phyloP scores from a whole-genome alignment of 2,888 invertebrate genomes.

The Oligia fasciuncula region DNA sequence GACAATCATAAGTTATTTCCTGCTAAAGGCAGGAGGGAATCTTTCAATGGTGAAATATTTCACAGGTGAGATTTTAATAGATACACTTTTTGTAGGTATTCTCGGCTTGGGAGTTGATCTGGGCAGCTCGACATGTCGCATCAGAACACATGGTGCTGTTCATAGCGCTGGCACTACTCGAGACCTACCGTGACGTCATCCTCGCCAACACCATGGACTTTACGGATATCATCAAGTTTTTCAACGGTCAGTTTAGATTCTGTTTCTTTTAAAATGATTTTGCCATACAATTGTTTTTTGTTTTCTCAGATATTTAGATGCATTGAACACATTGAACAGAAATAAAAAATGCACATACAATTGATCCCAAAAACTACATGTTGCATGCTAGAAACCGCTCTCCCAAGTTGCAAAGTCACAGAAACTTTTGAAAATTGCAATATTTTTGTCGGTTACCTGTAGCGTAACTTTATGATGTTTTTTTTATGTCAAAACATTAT shows the following conservation, averaged over 20 bases:
- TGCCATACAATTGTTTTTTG: background rate
- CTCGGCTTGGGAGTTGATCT: conserved; percentile 98
- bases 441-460: background rate
- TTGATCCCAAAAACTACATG: background rate
- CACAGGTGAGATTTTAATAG: background rate
- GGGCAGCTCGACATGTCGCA: conserved; percentile 97
- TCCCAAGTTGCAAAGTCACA: background rate
- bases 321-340: background rate
- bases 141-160: conserved; percentile 98
- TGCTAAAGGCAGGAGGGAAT: background rate
- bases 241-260: conserved; percentile 93
- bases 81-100: conserved; percentile 88
- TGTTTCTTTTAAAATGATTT: background rate
- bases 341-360: background rate
- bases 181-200: conserved; percentile 98
- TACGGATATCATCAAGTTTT: conserved; percentile 99
- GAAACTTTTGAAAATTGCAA: background rate
- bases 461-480: background rate
- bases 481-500: background rate
- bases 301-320: background rate
- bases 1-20: background rate
- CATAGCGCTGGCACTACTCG: conserved; percentile 96
- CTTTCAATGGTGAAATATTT: background rate
- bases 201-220: conserved; percentile 99
- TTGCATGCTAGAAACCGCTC: background rate